Conservation (phyloP, 2,797 vertebrate species). For the Chanos chanos region DNA sequence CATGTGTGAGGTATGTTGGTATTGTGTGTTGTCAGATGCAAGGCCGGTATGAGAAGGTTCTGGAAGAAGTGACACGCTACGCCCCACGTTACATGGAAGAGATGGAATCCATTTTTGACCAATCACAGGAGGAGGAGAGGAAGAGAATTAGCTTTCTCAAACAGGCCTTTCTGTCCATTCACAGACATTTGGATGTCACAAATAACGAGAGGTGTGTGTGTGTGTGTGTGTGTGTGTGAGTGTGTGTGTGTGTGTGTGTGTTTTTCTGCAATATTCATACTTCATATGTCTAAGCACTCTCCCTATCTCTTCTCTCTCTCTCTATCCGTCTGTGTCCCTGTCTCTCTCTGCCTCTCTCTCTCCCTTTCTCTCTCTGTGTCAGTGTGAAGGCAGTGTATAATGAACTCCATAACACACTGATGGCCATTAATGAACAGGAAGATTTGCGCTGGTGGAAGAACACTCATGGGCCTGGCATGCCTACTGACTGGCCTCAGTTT, state of each 20-base stretch:
- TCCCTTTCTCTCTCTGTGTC: not conserved
- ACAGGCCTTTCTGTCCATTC: slow-evolving; percentile 77
- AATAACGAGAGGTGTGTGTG: slow-evolving; percentile 69
- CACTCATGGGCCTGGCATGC: slow-evolving; percentile 80
- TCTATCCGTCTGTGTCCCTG: not conserved
- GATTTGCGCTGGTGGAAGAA: slow-evolving; percentile 85
- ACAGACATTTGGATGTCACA: slow-evolving; percentile 79
- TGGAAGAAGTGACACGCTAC: slow-evolving; percentile 80
- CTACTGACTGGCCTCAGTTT: slow-evolving; percentile 83
- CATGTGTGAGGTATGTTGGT: not conserved
- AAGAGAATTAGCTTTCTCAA: slow-evolving; percentile 82
- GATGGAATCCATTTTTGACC: slow-evolving; percentile 84
- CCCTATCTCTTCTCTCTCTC: not conserved
- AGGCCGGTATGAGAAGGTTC: slow-evolving; percentile 76
- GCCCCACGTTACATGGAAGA: slow-evolving; percentile 86
- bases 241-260: not conserved
- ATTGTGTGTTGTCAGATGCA: slow-evolving; percentile 58
- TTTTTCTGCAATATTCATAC: not conserved
- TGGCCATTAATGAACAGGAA: slow-evolving; percentile 76
- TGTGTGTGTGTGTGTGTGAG: slow-evolving; percentile 1
- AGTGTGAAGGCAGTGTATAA: slow-evolving; percentile 75
- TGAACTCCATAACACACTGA: slow-evolving; percentile 77
- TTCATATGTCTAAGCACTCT: not conserved
- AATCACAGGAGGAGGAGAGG: slow-evolving; percentile 79
- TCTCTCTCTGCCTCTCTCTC: not conserved